Evolutionary conservation across 1,140 invertebrate genomes (phyloP), one percentile per base, ranked within the genome.

Genomic region (Halotydeus destructor): DNA sequence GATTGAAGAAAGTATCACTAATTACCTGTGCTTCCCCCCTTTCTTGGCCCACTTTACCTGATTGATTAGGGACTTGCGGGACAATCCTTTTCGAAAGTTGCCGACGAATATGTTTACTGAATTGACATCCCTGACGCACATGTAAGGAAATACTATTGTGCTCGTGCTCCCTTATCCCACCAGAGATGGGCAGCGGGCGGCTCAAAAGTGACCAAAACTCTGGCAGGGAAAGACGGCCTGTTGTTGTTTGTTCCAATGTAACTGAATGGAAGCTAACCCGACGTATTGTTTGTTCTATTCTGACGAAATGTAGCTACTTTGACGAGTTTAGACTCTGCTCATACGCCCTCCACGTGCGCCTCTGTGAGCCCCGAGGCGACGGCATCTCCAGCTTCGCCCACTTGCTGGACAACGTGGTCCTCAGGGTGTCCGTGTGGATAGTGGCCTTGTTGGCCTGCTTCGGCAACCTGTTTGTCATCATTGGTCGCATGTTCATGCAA

Each of bases 361-460:
- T 67, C 43, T 81, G 78, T 52, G 57, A 58, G 39, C 76, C 77
- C 1, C 59, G 63, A 14, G 70, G 68, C 3, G 75, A 80, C 55
- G 76, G 76, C 1, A 36, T 55, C 12, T 51, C 49, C 8, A 46
- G 43, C 14, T 59, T 67, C n/a, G 57, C 67, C 24, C 63, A 79
- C 54, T 58, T 82, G 3, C 51, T 82, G 3, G 67, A 61, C 25
- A 71, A 69, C 52, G 62, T 66, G 12, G 51, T 71, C 0, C 55
- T 79, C n/a, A 59, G 75, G 16, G 60, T 69, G 26, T 66, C 69
- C 0, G 69, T 78, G 6, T 81, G 78, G 77, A 52, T 75, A n/a
- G 71, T 81, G 48, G 74, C 70, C 12, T 51, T 68, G 1, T 55
- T 76, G 2, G 75, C 75, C 0, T 65, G 70, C 45, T 46, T 67